Conservation (phyloP, 2,888 invertebrate genomes). For the Drosophila austrosaltans region DNA sequence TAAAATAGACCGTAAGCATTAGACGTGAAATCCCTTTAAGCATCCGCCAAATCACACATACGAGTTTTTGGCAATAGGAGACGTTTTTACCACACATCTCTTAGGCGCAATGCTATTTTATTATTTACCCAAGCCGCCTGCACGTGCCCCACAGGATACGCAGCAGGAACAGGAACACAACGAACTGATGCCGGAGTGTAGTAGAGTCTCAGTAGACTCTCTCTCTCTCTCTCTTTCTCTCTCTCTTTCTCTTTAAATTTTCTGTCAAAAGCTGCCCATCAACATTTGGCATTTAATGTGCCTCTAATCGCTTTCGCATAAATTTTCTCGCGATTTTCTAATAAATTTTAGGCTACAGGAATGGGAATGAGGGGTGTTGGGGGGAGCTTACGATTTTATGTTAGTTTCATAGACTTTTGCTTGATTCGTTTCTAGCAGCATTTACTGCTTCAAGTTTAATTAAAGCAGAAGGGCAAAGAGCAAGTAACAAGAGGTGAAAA, state of each 20-base stretch:
- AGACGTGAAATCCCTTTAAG: slow-evolving; percentile 73
- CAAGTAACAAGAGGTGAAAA: slow-evolving; percentile 29
- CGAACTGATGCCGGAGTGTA: slow-evolving; percentile 12
- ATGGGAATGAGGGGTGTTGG: background rate
- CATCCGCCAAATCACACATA: slow-evolving; percentile 31
- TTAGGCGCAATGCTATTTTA: slow-evolving; percentile 60
- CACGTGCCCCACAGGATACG: slow-evolving; percentile 43
- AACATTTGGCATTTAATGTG: slow-evolving; percentile 65
- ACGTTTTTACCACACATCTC: slow-evolving; percentile 27
- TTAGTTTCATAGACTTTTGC: slow-evolving; percentile 63
- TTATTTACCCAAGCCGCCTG: slow-evolving; percentile 56
- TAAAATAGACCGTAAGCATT: slow-evolving; percentile 68
- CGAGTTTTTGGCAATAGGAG: slow-evolving; percentile 5
- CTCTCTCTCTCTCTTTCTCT: slow-evolving; percentile 15
- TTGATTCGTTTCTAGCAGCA: slow-evolving; percentile 63
- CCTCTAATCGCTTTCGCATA: slow-evolving; percentile 78
- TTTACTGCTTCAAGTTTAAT: slow-evolving; percentile 54
- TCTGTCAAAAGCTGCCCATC: slow-evolving; percentile 49
- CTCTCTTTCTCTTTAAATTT: slow-evolving; percentile 15
- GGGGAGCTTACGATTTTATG: slow-evolving; percentile 50
- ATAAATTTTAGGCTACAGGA: slow-evolving; percentile 43
- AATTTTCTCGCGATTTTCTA: slow-evolving; percentile 66
- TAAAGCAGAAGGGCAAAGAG: slow-evolving; percentile 58
- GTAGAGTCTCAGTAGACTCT: background rate
- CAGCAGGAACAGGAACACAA: no score